Base-by-base conservation (phyloP, 2,888 invertebrate species). In the Cistogaster globosa region DNA sequence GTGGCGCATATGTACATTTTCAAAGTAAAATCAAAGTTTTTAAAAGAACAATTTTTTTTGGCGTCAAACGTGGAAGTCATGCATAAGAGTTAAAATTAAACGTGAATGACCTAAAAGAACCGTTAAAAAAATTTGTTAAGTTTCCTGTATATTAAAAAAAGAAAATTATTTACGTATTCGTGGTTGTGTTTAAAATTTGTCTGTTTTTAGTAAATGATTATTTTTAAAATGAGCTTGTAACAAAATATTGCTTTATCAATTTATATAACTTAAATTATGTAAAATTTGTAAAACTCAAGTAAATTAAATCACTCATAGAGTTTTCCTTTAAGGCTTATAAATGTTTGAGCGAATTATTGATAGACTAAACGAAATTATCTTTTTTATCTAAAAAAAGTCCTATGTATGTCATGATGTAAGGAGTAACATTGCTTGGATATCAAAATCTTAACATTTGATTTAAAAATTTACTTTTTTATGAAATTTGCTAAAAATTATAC, bases 101-200 rank as follows among this genome's bases (percentile, higher is more conserved):
- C 74, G 77, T 84, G 84, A 84, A 77, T 81, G 80, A 80, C 84
- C 72, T 57, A 77, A 55, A 67, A 77, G 62, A 67, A 60, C 51
- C 71, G 71, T 75, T 75, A 75, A 84, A 75, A 77, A 51, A 57
- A 58, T 16, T 77, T 62, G 80, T 76, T 74, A 57, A 77, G 77
- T 84, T 84, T 80, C 76, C 80, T 53, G 71, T 55, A 77, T 80
- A 77, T 80, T 72, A 48, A 14, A 53, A 67, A 58, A 42, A 26
- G 26, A 62, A 78, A 45, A 62, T 45, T 55, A 53, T 20, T 57
- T 20, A 77, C 38, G 68, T 38, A 36, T 62, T 26, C 9, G 22
- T 51, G 48, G 26, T 38, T 22, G 51, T 22, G 38, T 22, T 20
- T n/a, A n/a, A n/a, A n/a, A n/a, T 53, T 3, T 22, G 4, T 8